Evolutionary conservation across 2,113 vertebrate genomes (phyloP).

Genomic region (Corynorhinus townsendii): DNA sequence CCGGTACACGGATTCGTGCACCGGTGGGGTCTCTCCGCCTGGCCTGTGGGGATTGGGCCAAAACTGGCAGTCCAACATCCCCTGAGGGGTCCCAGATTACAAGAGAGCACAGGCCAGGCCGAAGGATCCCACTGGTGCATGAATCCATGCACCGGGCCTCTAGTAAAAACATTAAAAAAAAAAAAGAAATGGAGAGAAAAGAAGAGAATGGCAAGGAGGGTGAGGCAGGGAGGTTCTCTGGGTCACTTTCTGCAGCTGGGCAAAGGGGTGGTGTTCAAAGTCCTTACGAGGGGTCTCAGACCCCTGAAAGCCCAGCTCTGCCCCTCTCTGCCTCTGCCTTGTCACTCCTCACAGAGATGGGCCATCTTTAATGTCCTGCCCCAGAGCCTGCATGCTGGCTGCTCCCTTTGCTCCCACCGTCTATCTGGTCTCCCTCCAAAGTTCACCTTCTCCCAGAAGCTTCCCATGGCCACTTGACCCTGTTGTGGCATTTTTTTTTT

Average conservation of each 20-base stretch:
- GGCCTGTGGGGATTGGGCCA: no score
- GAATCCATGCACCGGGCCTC: no score
- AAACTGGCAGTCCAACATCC: no score
- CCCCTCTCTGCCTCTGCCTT: neutral
- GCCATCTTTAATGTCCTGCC: neutral
- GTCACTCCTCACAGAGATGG: accelerated
- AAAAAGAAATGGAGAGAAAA: neutral
- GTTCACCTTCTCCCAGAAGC: neutral
- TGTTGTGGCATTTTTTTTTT: neutral
- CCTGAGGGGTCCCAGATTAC: no score
- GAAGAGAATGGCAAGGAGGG: neutral
- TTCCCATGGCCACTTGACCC: neutral
- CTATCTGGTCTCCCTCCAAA: neutral
- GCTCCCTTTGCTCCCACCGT: neutral
- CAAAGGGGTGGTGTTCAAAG: neutral
- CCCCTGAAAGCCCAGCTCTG: neutral
- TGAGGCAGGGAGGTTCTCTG: neutral
- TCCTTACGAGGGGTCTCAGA: neutral
- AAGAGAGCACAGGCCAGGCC: no score
- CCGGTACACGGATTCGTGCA: no score
- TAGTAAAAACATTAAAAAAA: no score
- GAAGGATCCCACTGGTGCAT: no score
- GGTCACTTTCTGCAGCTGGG: neutral
- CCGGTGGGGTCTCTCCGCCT: no score
- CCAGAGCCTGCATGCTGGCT: neutral